These are phyloP conservation scores for Hydropotes inermis DNA, from an alignment of 2,113 vertebrate genomes.

Conservation along the genomic window DNA sequence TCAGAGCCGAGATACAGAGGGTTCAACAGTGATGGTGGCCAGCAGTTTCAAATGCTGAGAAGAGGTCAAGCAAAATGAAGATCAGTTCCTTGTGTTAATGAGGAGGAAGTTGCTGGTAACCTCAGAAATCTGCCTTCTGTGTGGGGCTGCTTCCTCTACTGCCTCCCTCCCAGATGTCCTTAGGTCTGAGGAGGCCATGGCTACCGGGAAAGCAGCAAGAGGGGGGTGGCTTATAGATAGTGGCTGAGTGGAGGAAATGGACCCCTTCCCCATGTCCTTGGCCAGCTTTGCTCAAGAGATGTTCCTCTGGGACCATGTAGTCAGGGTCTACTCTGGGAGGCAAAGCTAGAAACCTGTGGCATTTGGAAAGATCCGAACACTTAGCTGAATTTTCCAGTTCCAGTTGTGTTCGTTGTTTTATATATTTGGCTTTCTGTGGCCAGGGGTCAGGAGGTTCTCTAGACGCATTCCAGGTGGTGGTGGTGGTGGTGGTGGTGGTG, in stretches of 20 bases:
- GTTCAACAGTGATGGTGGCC: background rate
- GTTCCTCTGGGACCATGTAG: background rate
- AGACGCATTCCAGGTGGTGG: background rate
- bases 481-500: background rate
- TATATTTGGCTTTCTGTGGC: background rate
- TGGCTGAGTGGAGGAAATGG: background rate
- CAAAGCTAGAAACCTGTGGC: background rate
- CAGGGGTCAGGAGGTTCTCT: background rate
- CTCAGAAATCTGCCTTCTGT: constrained; percentile 42
- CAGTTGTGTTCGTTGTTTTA: background rate
- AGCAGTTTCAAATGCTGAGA: background rate
- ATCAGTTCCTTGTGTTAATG: background rate
- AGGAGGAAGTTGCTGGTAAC: constrained; percentile 56
- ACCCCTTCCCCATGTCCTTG: background rate
- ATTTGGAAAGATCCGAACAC: background rate
- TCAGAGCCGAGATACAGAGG: background rate
- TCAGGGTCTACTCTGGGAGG: background rate
- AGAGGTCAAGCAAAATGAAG: background rate
- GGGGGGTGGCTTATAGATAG: background rate
- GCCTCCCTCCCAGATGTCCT: background rate
- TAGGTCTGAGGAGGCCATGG: background rate
- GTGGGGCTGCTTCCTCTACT: constrained; percentile 23
- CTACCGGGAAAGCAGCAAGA: background rate
- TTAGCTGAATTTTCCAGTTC: background rate
- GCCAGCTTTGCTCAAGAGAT: background rate